Percentiles rank a stretch among this genome's conserved stretches.
These are phyloP conservation scores for Apogon hyalosoma DNA, from an alignment of 2,797 vertebrate genomes.

Conservation along the genomic window DNA sequence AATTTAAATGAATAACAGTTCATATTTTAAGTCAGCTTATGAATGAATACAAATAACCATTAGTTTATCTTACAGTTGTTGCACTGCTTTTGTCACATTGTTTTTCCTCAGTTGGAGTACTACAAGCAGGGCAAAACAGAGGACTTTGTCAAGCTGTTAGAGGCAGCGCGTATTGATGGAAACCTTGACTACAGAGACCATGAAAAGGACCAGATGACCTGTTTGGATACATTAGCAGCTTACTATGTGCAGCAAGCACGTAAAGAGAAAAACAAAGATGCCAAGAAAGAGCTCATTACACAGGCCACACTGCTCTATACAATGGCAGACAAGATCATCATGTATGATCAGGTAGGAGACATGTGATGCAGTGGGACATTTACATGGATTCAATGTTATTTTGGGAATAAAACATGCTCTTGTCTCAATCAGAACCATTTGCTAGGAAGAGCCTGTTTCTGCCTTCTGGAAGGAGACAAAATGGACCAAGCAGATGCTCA, in stretches of 20 bases:
- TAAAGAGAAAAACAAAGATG: conserved; percentile 99
- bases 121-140: conserved; percentile 99
- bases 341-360: conserved; percentile 96
- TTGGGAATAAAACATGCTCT: conserved; percentile 22
- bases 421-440: conserved; percentile 91
- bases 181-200: conserved; percentile 99
- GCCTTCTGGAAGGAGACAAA: conserved; percentile 98
- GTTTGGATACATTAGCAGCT: conserved; percentile 95
- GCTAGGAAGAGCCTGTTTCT: conserved; percentile 98
- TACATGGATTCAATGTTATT: not conserved
- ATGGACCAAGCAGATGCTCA: conserved; percentile 99
- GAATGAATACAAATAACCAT: no score
- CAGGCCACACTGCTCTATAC: conserved; percentile 98
- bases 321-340: conserved; percentile 99
- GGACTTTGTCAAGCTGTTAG: conserved; percentile 97
- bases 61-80: no score
- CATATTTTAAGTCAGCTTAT: no score
- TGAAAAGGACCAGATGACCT: conserved; percentile 99
- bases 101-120: conserved; percentile 91
- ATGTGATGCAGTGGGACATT: not conserved
- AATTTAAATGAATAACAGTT: no score
- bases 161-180: conserved; percentile 97
- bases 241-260: conserved; percentile 99
- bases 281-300: conserved; percentile 98
- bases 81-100: not conserved